These are phyloP conservation scores for Enteromius paludinosus DNA, from an alignment of 2,797 vertebrate species.

Conservation along the genomic window DNA sequence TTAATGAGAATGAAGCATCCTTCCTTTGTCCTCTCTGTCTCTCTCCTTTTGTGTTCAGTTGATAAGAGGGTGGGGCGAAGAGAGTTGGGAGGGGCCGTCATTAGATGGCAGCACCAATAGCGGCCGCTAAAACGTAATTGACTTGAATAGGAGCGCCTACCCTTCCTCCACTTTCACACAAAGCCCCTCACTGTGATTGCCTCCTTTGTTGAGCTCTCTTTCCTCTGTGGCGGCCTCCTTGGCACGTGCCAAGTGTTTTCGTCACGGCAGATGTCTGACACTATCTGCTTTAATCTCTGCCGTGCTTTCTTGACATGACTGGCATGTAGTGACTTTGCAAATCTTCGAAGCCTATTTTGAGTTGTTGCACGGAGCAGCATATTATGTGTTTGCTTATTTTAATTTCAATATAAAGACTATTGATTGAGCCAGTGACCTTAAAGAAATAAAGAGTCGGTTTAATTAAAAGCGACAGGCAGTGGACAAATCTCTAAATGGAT, in stretches of 20 bases:
- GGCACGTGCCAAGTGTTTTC: constrained; percentile 43
- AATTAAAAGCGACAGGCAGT: constrained; percentile 46
- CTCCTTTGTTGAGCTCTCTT: constrained; percentile 50
- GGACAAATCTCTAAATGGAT: constrained; percentile 40
- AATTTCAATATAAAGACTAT: constrained; percentile 41
- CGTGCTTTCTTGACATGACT: constrained; percentile 19
- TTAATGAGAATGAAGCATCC: background rate
- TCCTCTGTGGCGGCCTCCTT: constrained; percentile 6
- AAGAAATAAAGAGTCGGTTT: constrained; percentile 27
- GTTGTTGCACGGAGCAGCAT: background rate
- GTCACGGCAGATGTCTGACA: constrained; percentile 28
- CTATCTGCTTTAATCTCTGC: constrained; percentile 23
- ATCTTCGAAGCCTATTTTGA: background rate
- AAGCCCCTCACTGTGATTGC: constrained; percentile 44
- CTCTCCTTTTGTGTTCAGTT: constrained; percentile 16
- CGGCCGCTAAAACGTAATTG: constrained; percentile 36
- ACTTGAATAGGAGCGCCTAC: constrained; percentile 38
- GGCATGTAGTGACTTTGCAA: constrained; percentile 11
- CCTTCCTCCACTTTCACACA: constrained; percentile 53
- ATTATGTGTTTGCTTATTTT: constrained; percentile 40
- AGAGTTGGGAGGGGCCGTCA: constrained; percentile 41
- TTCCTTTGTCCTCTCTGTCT: constrained; percentile 33
- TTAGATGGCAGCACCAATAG: constrained; percentile 33
- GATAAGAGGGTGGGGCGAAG: constrained; percentile 29
- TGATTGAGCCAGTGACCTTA: constrained; percentile 24